Evolutionary conservation across 2,888 invertebrate genomes (phyloP).

Genomic region (Cantharis rustica): DNA sequence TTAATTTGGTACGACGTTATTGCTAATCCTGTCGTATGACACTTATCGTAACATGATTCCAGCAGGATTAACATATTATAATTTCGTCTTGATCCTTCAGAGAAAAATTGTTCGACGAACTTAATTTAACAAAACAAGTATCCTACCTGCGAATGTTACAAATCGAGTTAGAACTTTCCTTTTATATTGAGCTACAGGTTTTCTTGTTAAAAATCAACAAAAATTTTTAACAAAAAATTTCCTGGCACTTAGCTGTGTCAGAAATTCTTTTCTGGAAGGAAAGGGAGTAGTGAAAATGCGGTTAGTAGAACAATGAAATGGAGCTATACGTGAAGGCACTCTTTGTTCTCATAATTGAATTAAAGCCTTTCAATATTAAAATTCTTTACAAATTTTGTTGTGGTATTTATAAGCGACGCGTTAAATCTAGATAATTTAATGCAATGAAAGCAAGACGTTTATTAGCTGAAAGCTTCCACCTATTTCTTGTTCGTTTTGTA

Average conservation of each 20-base stretch:
- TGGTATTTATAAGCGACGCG: neutral
- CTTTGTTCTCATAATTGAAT: neutral
- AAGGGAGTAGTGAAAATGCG: neutral
- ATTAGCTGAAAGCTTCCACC: neutral
- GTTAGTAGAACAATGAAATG: neutral
- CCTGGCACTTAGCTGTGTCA: too few relatives aligned
- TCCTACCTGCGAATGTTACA: neutral
- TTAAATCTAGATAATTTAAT: neutral
- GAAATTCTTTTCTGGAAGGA: neutral
- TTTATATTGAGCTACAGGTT: neutral
- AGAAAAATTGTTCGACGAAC: neutral
- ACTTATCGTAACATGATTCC: neutral
- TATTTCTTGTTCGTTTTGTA: neutral
- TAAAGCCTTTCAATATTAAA: neutral
- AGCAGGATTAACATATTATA: neutral
- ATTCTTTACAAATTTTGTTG: neutral
- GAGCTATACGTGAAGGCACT: neutral
- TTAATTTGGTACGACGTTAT: neutral
- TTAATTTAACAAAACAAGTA: neutral
- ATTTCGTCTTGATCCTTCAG: neutral
- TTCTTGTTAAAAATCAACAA: neutral
- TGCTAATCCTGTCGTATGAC: neutral
- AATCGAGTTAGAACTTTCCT: neutral
- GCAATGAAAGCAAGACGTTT: neutral
- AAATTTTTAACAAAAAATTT: neutral